Base-by-base conservation (phyloP, 2,113 vertebrate species). In the Macrotus californicus region DNA sequence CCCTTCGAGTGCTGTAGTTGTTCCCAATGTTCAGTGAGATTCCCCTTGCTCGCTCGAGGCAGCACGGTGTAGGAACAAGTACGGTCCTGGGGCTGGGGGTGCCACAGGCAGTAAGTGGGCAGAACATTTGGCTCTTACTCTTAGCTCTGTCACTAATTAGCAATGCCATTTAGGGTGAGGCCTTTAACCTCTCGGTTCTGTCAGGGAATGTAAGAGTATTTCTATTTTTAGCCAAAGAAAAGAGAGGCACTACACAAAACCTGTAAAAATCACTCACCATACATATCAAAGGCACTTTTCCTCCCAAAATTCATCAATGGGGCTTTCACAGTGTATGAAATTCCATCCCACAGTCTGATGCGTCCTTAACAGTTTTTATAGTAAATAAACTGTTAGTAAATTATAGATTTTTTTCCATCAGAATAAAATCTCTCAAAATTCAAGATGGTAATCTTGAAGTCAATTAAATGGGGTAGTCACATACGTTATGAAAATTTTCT, bases 391-490 rank as follows among this genome's bases (percentile, higher is more conserved):
- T 88, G 6, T 48, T 82, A 81, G 12, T 79, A 67, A 88, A 81
- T 13, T 43, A 89, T 18, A 67, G 64, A 77, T 34, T 34, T 94
- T 94, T 80, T 24, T 48, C 43, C 19, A 72, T 75, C 24, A 85
- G 66, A 86, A 93, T 54, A 91, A 94, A 94, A 92, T 39, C 15
- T 43, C 29, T 94, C 52, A 86, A 93, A 97, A 75, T 66, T 92
- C 59, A 92, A 70, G 84, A 81, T 48, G 7, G 31, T 73, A 88
- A 80, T 85, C 77, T 67, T 96, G 64, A 97, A 90, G 67, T 80
- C 89, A 89, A 73, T 75, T 86, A 86, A 85, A 93, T 46, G 81
- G 14, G 36, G 41, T 34, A 87, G 14, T 85, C 39, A 79, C 50
- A 72, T 59, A 76, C 6, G 2, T 87, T 48, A 82, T 39, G 34